Conservation (phyloP, 35 echinoderm and acorn worm genomes). For the Holothuria glaberrima region DNA sequence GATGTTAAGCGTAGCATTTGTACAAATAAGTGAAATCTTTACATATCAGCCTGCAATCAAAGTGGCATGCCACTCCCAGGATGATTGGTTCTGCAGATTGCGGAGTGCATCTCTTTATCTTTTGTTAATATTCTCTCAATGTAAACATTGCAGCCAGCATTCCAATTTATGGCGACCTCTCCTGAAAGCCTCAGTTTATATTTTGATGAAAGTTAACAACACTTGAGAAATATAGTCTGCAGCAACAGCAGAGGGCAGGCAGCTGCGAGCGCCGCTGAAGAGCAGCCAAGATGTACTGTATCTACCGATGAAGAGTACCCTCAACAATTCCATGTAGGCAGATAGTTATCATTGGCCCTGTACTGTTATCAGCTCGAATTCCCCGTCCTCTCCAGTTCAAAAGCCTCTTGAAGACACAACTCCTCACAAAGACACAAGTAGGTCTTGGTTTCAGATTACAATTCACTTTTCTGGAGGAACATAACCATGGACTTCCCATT, state of each 20-base stretch:
- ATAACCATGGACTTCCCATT: constrained; percentile 15
- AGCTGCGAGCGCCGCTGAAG: neutral
- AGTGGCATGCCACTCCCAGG: too few relatives aligned
- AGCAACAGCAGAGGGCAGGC: neutral
- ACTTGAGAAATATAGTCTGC: constrained; percentile 38
- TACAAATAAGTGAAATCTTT: too few relatives aligned
- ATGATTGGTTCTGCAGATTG: too few relatives aligned
- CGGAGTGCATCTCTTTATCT: too few relatives aligned
- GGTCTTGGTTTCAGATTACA: constrained; percentile 29
- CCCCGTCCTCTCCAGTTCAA: constrained; percentile 35
- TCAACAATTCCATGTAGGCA: constrained; percentile 45
- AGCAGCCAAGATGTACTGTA: constrained; percentile 4
- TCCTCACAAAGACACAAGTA: constrained; percentile 47
- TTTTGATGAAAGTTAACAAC: constrained; percentile 49
- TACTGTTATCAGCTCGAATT: constrained; percentile 28
- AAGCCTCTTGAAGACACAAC: constrained; percentile 38
- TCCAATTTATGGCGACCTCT: neutral
- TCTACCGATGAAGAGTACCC: constrained; percentile 38
- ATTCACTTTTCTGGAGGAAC: neutral
- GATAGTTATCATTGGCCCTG: constrained; percentile 49
- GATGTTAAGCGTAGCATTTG: too few relatives aligned
- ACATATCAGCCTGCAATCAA: too few relatives aligned
- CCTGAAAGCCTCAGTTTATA: constrained; percentile 34
- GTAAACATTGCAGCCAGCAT: too few relatives aligned
- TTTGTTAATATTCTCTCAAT: too few relatives aligned